phyloP scores from a whole-genome alignment of 2,888 invertebrate species.

The Rotaria sp. region DNA sequence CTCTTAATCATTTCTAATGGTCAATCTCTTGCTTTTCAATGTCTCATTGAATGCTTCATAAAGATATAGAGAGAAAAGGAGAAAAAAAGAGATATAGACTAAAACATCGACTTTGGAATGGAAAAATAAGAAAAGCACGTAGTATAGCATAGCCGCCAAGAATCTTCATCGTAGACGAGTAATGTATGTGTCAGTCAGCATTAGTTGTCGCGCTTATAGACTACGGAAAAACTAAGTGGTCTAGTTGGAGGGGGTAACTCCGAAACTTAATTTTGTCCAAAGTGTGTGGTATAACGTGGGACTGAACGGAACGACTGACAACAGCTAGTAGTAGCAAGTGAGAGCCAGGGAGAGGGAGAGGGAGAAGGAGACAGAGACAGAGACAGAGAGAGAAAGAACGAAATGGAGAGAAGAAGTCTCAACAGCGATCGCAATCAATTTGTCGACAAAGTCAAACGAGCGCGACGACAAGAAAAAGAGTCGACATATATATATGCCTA shows the following conservation, averaged over 20 bases:
- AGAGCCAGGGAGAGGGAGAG: background rate
- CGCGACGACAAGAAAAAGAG: background rate
- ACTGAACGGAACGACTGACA: background rate
- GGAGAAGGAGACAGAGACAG: too few species aligned
- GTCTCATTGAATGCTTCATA: background rate
- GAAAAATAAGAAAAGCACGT: background rate
- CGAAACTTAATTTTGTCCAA: background rate
- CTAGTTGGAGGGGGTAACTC: background rate
- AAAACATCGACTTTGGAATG: background rate
- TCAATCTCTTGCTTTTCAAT: background rate
- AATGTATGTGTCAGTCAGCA: background rate
- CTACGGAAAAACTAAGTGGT: background rate
- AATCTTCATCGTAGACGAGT: background rate
- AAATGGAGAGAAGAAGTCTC: background rate
- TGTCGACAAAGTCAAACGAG: constrained; percentile 15
- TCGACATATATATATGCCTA: background rate
- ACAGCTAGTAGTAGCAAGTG: background rate
- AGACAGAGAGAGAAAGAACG: background rate
- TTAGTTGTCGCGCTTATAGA: background rate
- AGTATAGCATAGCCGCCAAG: background rate
- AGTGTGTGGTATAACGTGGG: background rate
- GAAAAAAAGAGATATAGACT: background rate
- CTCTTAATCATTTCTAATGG: background rate
- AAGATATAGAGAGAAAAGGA: background rate
- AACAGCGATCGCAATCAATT: background rate